phyloP scores from a whole-genome alignment of 2,113 vertebrate species.

The Macquaria australasica region DNA sequence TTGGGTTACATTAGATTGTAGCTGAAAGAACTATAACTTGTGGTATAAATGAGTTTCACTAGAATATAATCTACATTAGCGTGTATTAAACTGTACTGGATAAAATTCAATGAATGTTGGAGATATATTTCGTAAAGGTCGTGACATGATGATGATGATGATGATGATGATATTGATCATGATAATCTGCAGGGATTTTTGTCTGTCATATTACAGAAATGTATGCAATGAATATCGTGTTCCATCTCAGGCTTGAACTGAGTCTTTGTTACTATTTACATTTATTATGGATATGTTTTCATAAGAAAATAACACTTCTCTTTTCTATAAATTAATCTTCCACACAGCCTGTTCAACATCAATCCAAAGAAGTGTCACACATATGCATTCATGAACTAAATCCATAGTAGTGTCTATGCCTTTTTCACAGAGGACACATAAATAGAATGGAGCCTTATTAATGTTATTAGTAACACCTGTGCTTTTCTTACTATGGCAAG shows the following conservation, averaged over 20 bases:
- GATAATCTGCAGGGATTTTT: not conserved
- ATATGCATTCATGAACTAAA: not conserved
- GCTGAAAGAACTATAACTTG: not conserved
- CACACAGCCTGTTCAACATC: not conserved
- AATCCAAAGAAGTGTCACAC: not conserved
- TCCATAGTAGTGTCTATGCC: not conserved
- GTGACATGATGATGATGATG: not conserved
- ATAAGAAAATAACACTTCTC: no score
- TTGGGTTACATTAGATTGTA: not conserved
- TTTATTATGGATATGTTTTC: not conserved
- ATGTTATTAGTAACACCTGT: no score
- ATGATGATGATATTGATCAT: not conserved
- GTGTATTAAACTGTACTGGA: no score
- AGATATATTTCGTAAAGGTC: not conserved
- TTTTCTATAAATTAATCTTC: not conserved
- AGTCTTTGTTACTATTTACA: not conserved
- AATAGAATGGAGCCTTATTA: no score
- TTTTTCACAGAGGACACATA: no score
- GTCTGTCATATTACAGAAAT: not conserved
- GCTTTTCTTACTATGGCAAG: no score
- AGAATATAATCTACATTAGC: no score
- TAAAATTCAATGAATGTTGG: not conserved
- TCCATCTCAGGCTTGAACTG: no score
- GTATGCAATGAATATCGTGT: not conserved
- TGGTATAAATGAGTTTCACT: no score